phyloP scores from a whole-genome alignment of 2,113 vertebrate genomes.

The Meleagris gallopavo region DNA sequence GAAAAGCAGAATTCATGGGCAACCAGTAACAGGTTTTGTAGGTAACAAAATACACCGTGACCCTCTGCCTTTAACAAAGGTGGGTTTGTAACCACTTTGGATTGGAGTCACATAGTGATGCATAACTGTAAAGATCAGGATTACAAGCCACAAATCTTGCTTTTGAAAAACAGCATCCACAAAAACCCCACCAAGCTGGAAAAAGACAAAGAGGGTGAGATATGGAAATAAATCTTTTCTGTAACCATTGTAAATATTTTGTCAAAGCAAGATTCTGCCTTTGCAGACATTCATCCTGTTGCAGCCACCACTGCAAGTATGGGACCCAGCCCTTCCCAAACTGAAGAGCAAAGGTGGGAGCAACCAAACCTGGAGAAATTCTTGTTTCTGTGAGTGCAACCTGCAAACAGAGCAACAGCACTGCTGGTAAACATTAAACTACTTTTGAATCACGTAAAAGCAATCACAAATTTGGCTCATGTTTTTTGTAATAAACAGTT shows the following conservation, averaged over 20 bases:
- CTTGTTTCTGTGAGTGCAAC: background rate
- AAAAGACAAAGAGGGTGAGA: background rate
- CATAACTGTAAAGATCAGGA: fast-evolving
- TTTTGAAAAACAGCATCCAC: background rate
- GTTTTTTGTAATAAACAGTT: background rate
- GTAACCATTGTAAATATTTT: background rate
- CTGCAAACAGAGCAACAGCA: background rate
- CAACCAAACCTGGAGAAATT: background rate
- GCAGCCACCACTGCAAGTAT: fast-evolving
- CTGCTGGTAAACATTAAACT: background rate
- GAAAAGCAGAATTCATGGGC: too few relatives aligned
- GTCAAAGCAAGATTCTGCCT: background rate
- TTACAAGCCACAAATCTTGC: background rate
- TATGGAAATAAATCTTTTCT: background rate
- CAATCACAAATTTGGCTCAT: background rate
- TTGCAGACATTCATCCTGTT: background rate
- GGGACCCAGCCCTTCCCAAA: background rate
- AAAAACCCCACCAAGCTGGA: background rate
- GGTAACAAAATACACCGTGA: background rate
- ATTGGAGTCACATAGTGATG: fast-evolving
- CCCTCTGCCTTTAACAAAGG: background rate
- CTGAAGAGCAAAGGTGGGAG: background rate
- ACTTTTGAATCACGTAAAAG: background rate
- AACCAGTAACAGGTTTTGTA: background rate
- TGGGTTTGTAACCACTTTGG: background rate